Conservation (phyloP, 1,140 invertebrate genomes). For the Phymorhynchus buccinoides region DNA sequence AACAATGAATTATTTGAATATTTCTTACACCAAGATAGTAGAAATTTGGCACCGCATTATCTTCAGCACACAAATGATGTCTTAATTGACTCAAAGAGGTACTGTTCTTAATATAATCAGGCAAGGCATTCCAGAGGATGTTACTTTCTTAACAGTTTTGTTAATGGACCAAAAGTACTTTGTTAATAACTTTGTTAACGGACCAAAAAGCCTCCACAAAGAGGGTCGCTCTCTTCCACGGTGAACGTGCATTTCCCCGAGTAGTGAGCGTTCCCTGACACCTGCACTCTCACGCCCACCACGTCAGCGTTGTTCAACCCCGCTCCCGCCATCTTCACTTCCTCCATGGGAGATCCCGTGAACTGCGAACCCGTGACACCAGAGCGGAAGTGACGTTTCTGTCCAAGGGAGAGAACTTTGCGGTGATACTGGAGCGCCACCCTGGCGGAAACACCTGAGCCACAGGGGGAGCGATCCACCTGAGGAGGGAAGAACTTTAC, state of each 20-base stretch:
- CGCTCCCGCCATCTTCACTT: constrained; percentile 36
- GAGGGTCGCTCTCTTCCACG: constrained; percentile 61
- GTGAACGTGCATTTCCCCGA: constrained; percentile 59
- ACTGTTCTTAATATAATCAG: too few species aligned
- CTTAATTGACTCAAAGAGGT: too few species aligned
- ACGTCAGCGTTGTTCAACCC: constrained; percentile 37
- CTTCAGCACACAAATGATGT: too few species aligned
- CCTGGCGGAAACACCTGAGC: constrained; percentile 69
- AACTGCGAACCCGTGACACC: constrained; percentile 58
- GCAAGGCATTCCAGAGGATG: too few species aligned
- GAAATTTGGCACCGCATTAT: too few species aligned
- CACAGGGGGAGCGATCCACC: constrained; percentile 70
- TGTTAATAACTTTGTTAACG: too few species aligned
- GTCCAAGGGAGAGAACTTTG: constrained; percentile 55
- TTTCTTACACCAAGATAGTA: too few species aligned
- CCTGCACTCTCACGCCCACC: constrained; percentile 65
- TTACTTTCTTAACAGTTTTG: too few species aligned
- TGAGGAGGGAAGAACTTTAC: constrained; percentile 42
- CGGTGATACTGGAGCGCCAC: constrained; percentile 65
- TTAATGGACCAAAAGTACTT: too few species aligned
- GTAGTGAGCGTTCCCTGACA: constrained; percentile 66
- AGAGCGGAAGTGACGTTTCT: constrained; percentile 58
- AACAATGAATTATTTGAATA: too few species aligned
- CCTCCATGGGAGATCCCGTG: constrained; percentile 50
- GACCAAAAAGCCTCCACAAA: constrained; percentile 59